phyloP scores from a whole-genome alignment of 2,888 invertebrate species.

The Acanthosepion lycidas region DNA sequence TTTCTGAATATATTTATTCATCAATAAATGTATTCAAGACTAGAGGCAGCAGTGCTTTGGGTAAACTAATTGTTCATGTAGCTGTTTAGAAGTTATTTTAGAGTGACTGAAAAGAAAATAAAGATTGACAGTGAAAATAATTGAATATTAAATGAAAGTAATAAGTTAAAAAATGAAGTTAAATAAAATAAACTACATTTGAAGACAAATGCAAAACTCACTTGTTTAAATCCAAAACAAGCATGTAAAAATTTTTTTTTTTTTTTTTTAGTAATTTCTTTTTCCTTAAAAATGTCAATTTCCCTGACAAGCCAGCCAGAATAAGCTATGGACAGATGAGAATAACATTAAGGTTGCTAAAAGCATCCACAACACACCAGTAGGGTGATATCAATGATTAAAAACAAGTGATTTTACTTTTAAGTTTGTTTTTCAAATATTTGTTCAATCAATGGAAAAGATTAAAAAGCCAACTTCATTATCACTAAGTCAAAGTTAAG shows the following conservation, averaged over 20 bases:
- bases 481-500: neutral
- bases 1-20: neutral
- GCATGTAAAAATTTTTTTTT: neutral
- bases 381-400: neutral
- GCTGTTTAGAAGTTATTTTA: neutral
- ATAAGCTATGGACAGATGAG: neutral
- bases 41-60: neutral
- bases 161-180: neutral
- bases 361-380: neutral
- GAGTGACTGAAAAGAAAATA: neutral
- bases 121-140: neutral
- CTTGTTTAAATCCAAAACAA: neutral
- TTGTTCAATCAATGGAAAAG: no score
- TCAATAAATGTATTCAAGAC: conserved; percentile 11
- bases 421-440: neutral
- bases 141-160: neutral
- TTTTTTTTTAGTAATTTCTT: neutral
- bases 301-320: neutral
- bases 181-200: neutral
- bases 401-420: neutral
- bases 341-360: neutral
- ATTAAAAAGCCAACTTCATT: no score
- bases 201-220: neutral
- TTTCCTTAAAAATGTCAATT: neutral
- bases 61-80: conserved; percentile 4